A percentile compares a stretch with the other conserved stretches of the same genome.
Conservation (phyloP, 2,113 vertebrate genomes). For the Bettongia penicillata region DNA sequence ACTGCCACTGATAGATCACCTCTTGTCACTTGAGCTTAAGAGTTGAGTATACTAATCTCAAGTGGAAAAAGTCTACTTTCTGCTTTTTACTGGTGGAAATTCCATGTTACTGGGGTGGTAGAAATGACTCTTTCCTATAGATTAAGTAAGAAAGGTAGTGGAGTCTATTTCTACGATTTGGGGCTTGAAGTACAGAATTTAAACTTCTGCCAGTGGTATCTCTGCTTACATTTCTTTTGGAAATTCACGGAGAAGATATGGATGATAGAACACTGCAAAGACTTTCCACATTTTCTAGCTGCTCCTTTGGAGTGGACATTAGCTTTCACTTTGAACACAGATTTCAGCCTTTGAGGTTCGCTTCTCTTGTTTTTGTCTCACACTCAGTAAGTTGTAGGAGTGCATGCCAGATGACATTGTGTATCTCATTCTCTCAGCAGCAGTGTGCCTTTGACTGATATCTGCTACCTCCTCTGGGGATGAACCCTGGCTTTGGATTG, state of each 20-base stretch:
- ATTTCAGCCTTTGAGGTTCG: constrained; percentile 67
- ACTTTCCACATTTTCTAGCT: background rate
- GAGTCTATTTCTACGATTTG: background rate
- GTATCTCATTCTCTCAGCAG: constrained; percentile 58
- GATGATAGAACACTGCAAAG: background rate
- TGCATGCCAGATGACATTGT: constrained; percentile 72
- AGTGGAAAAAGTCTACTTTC: background rate
- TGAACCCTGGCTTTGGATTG: constrained; percentile 76
- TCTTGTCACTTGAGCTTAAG: background rate
- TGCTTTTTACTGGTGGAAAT: background rate
- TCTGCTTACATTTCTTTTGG: background rate
- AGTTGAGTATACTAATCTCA: background rate
- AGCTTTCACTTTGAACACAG: constrained; percentile 69
- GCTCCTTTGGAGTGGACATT: constrained; percentile 53
- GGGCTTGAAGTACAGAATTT: background rate
- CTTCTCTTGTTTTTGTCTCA: constrained; percentile 55
- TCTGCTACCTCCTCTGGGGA: constrained; percentile 65
- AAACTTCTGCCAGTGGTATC: background rate
- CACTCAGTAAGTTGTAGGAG: constrained; percentile 9
- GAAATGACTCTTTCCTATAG: background rate
- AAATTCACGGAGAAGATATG: background rate
- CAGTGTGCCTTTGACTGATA: constrained; percentile 52
- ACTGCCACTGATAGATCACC: background rate
- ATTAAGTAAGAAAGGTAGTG: background rate
- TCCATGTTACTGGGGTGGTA: background rate